phyloP scores from a whole-genome alignment of 2,113 vertebrate genomes.

The Rhinogobius similis region DNA sequence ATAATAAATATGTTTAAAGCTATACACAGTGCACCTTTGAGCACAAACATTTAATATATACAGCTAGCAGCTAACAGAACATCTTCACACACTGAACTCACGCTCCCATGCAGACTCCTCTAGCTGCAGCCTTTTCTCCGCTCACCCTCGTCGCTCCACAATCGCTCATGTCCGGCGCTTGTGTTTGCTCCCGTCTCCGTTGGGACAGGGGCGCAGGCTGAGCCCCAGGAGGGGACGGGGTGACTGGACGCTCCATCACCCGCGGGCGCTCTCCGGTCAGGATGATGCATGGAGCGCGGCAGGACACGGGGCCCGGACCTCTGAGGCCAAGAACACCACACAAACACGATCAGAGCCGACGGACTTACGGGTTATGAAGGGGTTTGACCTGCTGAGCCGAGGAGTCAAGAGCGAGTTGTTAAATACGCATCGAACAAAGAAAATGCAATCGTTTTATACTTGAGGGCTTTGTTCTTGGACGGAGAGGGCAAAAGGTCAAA shows the following conservation, averaged over 20 bases:
- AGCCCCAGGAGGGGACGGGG: constrained; percentile 49
- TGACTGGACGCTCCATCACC: constrained; percentile 76
- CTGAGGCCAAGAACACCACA: constrained; percentile 38
- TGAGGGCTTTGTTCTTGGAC: background rate
- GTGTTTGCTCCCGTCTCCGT: constrained; percentile 36
- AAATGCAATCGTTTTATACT: background rate
- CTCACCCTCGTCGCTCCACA: constrained; percentile 28
- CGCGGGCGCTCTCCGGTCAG: constrained; percentile 54
- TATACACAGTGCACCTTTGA: no score
- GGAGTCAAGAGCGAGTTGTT: background rate
- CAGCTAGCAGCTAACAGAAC: no score
- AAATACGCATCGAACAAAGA: background rate
- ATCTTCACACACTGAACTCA: background rate
- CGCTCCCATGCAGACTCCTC: constrained; percentile 6
- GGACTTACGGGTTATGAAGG: background rate
- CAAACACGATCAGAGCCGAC: constrained; percentile 23
- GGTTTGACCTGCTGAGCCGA: background rate
- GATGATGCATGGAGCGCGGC: constrained; percentile 72
- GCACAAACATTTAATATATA: no score
- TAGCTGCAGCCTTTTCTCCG: background rate
- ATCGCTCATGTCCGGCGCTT: constrained; percentile 66
- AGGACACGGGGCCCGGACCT: constrained; percentile 49
- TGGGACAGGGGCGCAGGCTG: constrained; percentile 43
- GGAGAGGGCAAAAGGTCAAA: no score
- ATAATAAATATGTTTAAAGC: no score